phyloP scores from a whole-genome alignment of 2,888 invertebrate genomes.

The Pheosia tremula region DNA sequence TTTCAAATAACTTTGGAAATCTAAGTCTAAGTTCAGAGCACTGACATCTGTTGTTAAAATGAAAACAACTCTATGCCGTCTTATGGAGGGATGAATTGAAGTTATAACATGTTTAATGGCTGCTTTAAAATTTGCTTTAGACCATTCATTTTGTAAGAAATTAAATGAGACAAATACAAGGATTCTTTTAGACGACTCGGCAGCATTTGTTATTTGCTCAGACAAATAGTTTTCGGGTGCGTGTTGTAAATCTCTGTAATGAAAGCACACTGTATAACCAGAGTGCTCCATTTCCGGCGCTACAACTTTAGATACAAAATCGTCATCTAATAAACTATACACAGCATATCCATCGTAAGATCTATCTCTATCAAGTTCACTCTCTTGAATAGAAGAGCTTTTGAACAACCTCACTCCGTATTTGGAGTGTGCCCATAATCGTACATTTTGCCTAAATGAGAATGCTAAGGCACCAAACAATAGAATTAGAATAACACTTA shows the following conservation, averaged over 20 bases:
- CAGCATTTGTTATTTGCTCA: conserved; percentile 86
- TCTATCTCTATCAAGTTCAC: conserved; percentile 86
- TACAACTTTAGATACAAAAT: conserved; percentile 87
- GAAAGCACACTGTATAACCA: conserved; percentile 87
- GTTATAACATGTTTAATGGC: conserved; percentile 90
- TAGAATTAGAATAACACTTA: conserved; percentile 88
- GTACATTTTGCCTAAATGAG: conserved; percentile 91
- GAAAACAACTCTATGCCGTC: conserved; percentile 84
- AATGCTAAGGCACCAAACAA: conserved; percentile 89
- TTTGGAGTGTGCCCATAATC: conserved; percentile 91
- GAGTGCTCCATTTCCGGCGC: conserved; percentile 90
- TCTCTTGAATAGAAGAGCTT: conserved; percentile 83
- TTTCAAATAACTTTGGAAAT: conserved; percentile 89
- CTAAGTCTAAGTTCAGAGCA: conserved; percentile 89
- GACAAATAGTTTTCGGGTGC: conserved; percentile 85
- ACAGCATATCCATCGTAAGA: conserved; percentile 95
- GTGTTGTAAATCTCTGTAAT: conserved; percentile 86
- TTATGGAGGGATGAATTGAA: conserved; percentile 86
- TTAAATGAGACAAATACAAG: conserved; percentile 92
- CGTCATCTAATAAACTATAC: conserved; percentile 92
- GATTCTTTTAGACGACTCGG: conserved; percentile 88
- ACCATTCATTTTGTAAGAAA: conserved; percentile 94
- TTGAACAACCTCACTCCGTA: conserved; percentile 92
- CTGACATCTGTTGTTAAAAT: conserved; percentile 87
- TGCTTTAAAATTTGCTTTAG: conserved; percentile 90